Base-by-base conservation (phyloP, 2,797 vertebrate species). In the Malurus splendens region DNA sequence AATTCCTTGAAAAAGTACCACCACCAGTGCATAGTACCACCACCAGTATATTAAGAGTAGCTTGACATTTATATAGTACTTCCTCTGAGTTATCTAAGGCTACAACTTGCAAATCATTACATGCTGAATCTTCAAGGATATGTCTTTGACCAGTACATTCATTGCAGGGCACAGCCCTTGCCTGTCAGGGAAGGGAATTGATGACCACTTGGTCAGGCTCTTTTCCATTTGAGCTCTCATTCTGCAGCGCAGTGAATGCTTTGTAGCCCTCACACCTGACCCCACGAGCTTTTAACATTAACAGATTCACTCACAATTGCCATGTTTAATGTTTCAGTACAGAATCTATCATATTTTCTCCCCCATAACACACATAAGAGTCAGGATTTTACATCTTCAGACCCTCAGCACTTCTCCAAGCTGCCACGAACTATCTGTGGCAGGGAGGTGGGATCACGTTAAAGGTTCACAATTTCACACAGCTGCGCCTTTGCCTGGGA, bases 391-490 rank as follows among this genome's bases (percentile, higher is more conserved):
- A 57, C 73, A 71, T 66, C 68, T 91, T 64, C 87, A 90, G 90
- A 81, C 50, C 90, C 73, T 64, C 87, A 79, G 61, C 44, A 7
- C 56, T 76, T 57, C 76, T 84, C 70, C 90, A 90, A 83, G 83
- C 83, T 94, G 91, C 89, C 45, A 68, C 33, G 1, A 86, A 47
- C 77, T 68, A 44, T 74, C 68, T 94, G 85, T 16, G 59, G 70
- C 33, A 6, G 54, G 60, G 84, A 95, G 90, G 82, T 90, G 83
- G 87, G 81, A 94, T 90, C 86, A 87, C 8, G 8, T 83, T 90
- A 90, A 94, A 94, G 76, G 92, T 94, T 95, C 79, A 33, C 50
- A 67, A 87, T 93, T 95, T 96, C 93, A 95, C 93, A 91, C 87
- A 87, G 70, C 89, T 90, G 86, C 44, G 17, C 82, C 92, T 93